Conservation (phyloP, 1,140 invertebrate genomes). For the Propsilocerus akamusi region DNA sequence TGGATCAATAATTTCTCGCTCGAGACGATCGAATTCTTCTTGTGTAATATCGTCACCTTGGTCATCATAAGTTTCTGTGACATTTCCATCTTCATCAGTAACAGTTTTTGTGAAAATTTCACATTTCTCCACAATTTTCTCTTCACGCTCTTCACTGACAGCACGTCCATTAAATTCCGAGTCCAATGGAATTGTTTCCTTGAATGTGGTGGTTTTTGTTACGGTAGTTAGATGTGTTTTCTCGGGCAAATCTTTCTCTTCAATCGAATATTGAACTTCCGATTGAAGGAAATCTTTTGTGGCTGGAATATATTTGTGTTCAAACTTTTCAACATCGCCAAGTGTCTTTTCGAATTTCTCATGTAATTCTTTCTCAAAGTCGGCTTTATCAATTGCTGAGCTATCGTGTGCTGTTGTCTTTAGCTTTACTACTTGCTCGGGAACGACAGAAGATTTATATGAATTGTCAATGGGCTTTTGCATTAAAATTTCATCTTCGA, state of each 20-base stretch:
- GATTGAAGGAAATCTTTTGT: neutral
- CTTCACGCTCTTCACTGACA: neutral
- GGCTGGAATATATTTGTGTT: constrained; percentile 6
- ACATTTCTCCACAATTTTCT: neutral
- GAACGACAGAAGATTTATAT: constrained; percentile 19
- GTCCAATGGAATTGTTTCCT: neutral
- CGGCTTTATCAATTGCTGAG: constrained; percentile 18
- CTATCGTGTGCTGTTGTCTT: constrained; percentile 22
- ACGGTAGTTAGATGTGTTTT: neutral
- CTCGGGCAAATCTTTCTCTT: neutral
- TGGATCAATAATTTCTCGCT: neutral
- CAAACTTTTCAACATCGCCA: constrained; percentile 18
- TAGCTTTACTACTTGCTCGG: constrained; percentile 24
- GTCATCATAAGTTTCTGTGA: neutral
- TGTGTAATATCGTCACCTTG: neutral
- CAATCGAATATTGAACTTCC: neutral
- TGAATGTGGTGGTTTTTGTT: neutral
- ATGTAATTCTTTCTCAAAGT: constrained; percentile 23
- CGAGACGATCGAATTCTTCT: neutral
- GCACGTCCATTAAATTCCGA: no score
- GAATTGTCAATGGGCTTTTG: constrained; percentile 24
- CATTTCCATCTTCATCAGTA: neutral
- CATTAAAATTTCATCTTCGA: constrained; percentile 28
- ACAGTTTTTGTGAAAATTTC: neutral
- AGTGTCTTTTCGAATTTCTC: constrained; percentile 21